Percentiles rank a stretch among this genome's conserved stretches.
Evolutionary conservation across 2,797 vertebrate species (phyloP).

Genomic region (Sebastes minor): DNA sequence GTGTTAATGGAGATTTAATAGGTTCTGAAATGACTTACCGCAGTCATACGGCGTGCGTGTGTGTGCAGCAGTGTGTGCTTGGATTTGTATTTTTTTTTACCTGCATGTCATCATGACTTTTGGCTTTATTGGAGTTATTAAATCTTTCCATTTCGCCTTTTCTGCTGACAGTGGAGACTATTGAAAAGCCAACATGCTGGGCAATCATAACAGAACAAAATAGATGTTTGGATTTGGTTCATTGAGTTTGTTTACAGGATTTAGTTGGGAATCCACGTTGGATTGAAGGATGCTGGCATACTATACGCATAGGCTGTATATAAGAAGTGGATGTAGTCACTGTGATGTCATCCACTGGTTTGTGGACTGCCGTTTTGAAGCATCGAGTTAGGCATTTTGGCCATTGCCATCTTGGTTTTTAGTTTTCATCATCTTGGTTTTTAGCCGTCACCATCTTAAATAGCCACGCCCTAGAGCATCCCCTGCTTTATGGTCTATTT

Average conservation of each 20-base stretch:
- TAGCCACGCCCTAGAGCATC: too few species aligned
- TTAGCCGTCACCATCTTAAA: too few species aligned
- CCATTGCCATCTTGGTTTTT: too few species aligned
- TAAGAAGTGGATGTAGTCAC: too few species aligned
- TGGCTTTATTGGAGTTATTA: slow-evolving; percentile 28
- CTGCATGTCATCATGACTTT: slow-evolving; percentile 12
- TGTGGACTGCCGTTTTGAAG: too few species aligned
- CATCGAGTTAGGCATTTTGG: too few species aligned
- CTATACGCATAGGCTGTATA: too few species aligned
- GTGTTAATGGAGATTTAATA: slow-evolving; percentile 81
- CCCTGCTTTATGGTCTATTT: too few species aligned
- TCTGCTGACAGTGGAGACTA: slow-evolving; percentile 4
- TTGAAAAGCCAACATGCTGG: background rate
- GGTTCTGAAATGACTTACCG: slow-evolving; percentile 71
- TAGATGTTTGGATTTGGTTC: slow-evolving; percentile 34
- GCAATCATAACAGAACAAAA: slow-evolving; percentile 9
- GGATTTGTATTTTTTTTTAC: slow-evolving; percentile 12
- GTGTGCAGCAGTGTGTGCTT: background rate
- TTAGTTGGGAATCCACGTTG: background rate
- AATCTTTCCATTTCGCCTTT: slow-evolving; percentile 38
- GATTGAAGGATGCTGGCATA: background rate
- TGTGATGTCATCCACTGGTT: too few species aligned
- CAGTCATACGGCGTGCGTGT: slow-evolving; percentile 17
- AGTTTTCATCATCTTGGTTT: too few species aligned
- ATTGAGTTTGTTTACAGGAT: slow-evolving; percentile 24